Conservation (phyloP, 1,140 invertebrate species). For the Rhagoletis pomonella region DNA sequence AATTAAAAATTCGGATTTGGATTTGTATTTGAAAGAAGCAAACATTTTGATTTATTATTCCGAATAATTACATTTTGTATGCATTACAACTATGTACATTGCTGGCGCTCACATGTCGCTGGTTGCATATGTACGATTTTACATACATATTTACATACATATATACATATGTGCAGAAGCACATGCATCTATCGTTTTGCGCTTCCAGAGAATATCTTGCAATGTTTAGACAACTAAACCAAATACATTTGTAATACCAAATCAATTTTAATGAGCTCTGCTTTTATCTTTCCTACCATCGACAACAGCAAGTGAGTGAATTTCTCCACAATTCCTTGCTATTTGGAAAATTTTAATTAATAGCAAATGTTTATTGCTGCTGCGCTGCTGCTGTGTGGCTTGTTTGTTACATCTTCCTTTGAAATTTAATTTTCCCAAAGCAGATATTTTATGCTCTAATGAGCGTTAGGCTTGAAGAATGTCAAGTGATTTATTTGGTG, state of each 20-base stretch:
- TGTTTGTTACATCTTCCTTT: neutral
- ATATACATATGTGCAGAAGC: too few species aligned
- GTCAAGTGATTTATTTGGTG: neutral
- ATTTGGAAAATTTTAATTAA: constrained; percentile 34
- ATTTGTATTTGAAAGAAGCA: neutral
- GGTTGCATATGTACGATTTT: neutral
- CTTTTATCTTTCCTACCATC: neutral
- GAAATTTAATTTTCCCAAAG: neutral
- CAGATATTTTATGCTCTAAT: constrained; percentile 28
- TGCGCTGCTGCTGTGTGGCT: neutral
- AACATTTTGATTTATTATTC: constrained; percentile 51
- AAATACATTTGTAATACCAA: neutral
- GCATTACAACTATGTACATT: constrained; percentile 40
- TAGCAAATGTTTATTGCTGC: constrained; percentile 7
- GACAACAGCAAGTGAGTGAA: neutral
- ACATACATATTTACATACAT: too few species aligned
- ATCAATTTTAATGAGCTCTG: constrained; percentile 43
- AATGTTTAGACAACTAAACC: neutral
- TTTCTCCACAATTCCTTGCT: neutral
- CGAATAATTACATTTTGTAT: constrained; percentile 50
- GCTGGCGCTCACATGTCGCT: neutral
- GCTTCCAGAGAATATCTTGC: too few species aligned
- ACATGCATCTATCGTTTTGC: too few species aligned
- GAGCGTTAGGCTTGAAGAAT: neutral
- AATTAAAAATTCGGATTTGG: neutral